A percentile compares a stretch with the other conserved stretches of the same genome.
Evolutionary conservation across 2,888 invertebrate species (phyloP).

Genomic region (Ichneumon xanthorius): DNA sequence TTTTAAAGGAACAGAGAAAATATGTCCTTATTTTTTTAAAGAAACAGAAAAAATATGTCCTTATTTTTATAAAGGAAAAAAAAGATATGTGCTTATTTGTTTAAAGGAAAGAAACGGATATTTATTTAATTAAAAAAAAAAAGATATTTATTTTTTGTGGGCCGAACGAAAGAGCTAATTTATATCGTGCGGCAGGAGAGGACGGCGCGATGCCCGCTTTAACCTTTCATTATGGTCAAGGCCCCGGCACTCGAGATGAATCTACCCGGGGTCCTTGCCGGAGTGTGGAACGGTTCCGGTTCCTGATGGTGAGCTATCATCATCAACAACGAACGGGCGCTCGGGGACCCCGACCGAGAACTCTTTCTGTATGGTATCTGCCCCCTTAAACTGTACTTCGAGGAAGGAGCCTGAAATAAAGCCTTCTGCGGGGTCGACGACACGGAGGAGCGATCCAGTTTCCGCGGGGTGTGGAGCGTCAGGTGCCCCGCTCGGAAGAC

Average conservation of each 20-base stretch:
- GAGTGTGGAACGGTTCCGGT: conserved; percentile 64
- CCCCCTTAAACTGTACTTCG: conserved; percentile 41
- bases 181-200: conserved; percentile 53
- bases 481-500: background rate
- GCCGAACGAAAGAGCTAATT: conserved; percentile 43
- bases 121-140: background rate
- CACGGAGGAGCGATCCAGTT: conserved; percentile 50
- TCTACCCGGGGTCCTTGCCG: conserved; percentile 22
- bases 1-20: too few relatives aligned
- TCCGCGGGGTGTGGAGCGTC: conserved; percentile 5
- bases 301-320: conserved; percentile 61
- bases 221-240: conserved; percentile 64
- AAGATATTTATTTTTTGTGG: conserved; percentile 15
- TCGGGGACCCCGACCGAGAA: conserved; percentile 61
- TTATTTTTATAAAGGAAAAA: background rate
- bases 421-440: conserved; percentile 60
- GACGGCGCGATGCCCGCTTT: conserved; percentile 50
- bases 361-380: conserved; percentile 45
- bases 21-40: too few relatives aligned
- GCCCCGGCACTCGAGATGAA: conserved; percentile 48
- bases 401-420: conserved; percentile 40
- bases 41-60: too few relatives aligned
- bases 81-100: too few relatives aligned
- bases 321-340: conserved; percentile 36
- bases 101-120: too few relatives aligned